Conservation (phyloP, 2,113 vertebrate species). For the Nansenia antarctica region DNA sequence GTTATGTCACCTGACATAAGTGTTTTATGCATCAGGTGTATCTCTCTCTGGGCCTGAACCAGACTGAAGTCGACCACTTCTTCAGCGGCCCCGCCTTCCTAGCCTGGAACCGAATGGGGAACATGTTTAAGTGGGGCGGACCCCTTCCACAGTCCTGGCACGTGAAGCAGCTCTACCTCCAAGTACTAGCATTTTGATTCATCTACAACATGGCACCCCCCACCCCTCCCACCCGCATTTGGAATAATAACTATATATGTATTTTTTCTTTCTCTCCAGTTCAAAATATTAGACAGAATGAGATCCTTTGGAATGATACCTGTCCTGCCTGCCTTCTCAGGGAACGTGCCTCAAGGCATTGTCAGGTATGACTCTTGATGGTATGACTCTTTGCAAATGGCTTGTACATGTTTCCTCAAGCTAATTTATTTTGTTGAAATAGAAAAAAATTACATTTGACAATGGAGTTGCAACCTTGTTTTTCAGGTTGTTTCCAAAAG, state of each 20-base stretch:
- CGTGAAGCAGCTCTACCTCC: slow-evolving; percentile 84
- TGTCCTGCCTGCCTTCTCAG: slow-evolving; percentile 91
- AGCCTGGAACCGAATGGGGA: slow-evolving; percentile 97
- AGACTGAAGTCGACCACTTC: slow-evolving; percentile 84
- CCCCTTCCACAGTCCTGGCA: slow-evolving; percentile 88
- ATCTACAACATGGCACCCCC: neutral
- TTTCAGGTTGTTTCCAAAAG: slow-evolving; percentile 82
- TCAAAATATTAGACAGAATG: slow-evolving; percentile 89
- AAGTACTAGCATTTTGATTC: slow-evolving; percentile 73
- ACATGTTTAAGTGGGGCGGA: slow-evolving; percentile 87
- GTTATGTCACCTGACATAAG: neutral
- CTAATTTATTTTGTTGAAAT: neutral
- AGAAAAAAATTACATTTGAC: neutral
- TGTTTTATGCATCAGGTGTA: slow-evolving; percentile 81
- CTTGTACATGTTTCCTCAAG: neutral
- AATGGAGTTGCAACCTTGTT: no score
- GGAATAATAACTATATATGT: neutral
- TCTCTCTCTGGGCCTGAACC: slow-evolving; percentile 84
- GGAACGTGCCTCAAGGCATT: slow-evolving; percentile 86
- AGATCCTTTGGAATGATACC: slow-evolving; percentile 91
- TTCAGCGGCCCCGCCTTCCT: slow-evolving; percentile 93
- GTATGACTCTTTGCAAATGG: no score
- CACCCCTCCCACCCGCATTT: neutral
- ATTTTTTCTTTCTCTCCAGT: slow-evolving; percentile 63
- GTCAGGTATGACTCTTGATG: slow-evolving; percentile 75